Evolutionary conservation across 2,888 invertebrate genomes (phyloP).

Genomic region (Oxyscelio sp.): DNA sequence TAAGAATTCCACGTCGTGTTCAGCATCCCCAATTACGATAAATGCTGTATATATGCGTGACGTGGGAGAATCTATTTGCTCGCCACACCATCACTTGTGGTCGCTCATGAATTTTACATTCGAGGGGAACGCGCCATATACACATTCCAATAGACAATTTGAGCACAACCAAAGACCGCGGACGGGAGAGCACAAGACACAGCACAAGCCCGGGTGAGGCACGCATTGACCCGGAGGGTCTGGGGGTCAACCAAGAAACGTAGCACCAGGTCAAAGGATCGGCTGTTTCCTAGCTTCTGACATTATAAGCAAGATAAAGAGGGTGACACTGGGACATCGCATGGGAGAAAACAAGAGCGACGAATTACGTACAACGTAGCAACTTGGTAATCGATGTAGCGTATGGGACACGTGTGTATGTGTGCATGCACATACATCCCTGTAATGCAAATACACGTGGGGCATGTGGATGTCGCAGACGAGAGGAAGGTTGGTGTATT

Average conservation of each 20-base stretch:
- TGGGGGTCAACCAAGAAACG: conserved; percentile 68
- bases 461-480: conserved; percentile 8
- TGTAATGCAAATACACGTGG: conserved; percentile 10
- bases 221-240: conserved; percentile 19
- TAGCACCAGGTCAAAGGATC: conserved; percentile 74
- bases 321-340: background rate
- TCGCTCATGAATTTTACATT: conserved; percentile 83
- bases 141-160: conserved; percentile 83
- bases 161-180: conserved; percentile 65
- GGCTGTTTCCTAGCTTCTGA: conserved; percentile 14
- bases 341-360: background rate
- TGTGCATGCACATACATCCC: background rate
- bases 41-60: conserved; percentile 62
- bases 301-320: conserved; percentile 5
- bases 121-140: conserved; percentile 81
- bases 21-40: conserved; percentile 59
- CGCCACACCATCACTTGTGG: conserved; percentile 76
- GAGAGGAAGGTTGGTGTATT: conserved; percentile 22
- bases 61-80: conserved; percentile 75
- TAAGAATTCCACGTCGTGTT: conserved; percentile 50
- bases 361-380: conserved; percentile 50
- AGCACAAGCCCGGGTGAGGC: conserved; percentile 43
- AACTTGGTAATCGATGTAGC: conserved; percentile 80
- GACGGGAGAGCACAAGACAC: conserved; percentile 53
- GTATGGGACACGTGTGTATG: conserved; percentile 59